Percentiles rank a stretch among this genome's conserved stretches.
Evolutionary conservation across 2,888 invertebrate species (phyloP).

Genomic region (Pseudeuparius sepicola): DNA sequence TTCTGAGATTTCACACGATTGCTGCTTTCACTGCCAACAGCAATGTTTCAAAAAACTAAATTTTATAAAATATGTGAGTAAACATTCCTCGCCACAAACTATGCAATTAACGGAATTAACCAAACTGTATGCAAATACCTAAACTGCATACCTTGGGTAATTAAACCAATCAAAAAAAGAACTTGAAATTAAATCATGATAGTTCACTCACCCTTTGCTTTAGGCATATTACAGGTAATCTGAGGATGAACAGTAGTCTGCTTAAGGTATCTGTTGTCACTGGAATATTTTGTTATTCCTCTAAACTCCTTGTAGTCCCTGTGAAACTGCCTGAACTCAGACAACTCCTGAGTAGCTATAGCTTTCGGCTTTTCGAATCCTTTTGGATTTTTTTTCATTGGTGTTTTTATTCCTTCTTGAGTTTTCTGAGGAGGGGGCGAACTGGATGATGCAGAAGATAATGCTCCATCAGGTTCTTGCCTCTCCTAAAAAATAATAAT

Average conservation of each 20-base stretch:
- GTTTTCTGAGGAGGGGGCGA: slow-evolving; percentile 42
- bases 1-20: not conserved
- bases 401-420: slow-evolving; percentile 18
- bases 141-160: too few species aligned
- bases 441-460: slow-evolving; percentile 44
- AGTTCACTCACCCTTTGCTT: slow-evolving; percentile 30
- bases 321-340: slow-evolving; percentile 44
- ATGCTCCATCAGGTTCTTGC: slow-evolving; percentile 65
- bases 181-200: too few species aligned
- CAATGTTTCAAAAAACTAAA: too few species aligned
- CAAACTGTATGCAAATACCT: too few species aligned
- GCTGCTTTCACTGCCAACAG: too few species aligned
- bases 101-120: too few species aligned
- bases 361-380: slow-evolving; percentile 38
- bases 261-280: slow-evolving; percentile 25
- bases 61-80: too few species aligned
- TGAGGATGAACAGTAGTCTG: slow-evolving; percentile 46
- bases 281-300: slow-evolving; percentile 28
- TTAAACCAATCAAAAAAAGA: too few species aligned
- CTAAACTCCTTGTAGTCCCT: slow-evolving; percentile 46
- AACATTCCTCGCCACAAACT: too few species aligned
- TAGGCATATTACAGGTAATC: slow-evolving; percentile 50
- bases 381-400: slow-evolving; percentile 22
- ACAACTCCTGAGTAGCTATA: slow-evolving; percentile 45
- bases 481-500: slow-evolving; percentile 41